A percentile compares a stretch with the other conserved stretches of the same genome.
These are phyloP conservation scores for Heteractis magnifica DNA, from an alignment of 92 coral and sea anemone species.

Conservation along the genomic window DNA sequence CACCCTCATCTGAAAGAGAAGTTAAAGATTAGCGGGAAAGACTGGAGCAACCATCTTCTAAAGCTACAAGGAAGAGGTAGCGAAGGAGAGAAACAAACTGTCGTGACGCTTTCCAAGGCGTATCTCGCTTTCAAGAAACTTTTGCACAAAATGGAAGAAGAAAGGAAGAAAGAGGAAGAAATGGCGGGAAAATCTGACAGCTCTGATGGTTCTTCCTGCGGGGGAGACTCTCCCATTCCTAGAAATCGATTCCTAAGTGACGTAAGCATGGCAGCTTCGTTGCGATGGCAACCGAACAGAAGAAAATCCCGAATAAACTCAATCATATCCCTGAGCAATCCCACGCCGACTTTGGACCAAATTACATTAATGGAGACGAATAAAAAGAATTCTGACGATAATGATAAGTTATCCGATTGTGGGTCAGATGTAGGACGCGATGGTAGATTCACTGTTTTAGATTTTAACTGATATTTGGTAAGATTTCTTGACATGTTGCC, in stretches of 20 bases:
- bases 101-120: constrained; percentile 49
- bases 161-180: constrained; percentile 25
- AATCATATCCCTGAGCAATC: not conserved
- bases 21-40: constrained; percentile 36
- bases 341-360: not conserved
- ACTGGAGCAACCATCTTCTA: constrained; percentile 52
- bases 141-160: constrained; percentile 50
- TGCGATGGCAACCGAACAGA: constrained; percentile 56
- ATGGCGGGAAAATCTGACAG: constrained; percentile 15
- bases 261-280: constrained; percentile 8
- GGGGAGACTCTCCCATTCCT: constrained; percentile 43
- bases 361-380: not conserved
- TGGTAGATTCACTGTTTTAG: not conserved
- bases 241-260: constrained; percentile 15
- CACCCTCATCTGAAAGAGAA: constrained; percentile 34
- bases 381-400: not conserved
- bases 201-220: constrained; percentile 12
- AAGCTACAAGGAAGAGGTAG: constrained; percentile 45
- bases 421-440: not conserved
- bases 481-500: too few species aligned
- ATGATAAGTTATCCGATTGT: not conserved
- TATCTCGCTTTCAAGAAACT: constrained; percentile 58
- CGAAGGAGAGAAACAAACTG: constrained; percentile 12
- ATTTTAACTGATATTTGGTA: not conserved
- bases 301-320: constrained; percentile 22